Percentiles rank a stretch among this genome's conserved stretches.
phyloP scores from a whole-genome alignment of 2,888 invertebrate genomes.

The Drosophila villosipedis region DNA sequence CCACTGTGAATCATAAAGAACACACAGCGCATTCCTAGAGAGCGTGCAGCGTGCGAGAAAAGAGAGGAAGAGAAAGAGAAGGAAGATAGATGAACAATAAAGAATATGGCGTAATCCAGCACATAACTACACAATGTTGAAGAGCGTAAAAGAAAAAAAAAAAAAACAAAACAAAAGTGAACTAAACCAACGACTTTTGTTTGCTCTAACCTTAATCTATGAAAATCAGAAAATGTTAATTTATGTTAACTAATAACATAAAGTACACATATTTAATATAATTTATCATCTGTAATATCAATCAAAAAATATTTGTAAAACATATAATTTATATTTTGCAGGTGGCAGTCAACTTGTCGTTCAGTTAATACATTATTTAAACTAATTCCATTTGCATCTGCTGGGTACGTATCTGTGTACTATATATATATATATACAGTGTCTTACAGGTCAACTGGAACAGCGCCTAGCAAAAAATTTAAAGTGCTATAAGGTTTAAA shows the following conservation, averaged over 20 bases:
- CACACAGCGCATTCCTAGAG: background rate
- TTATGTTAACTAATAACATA: background rate
- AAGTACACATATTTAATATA: background rate
- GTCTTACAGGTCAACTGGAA: too few relatives aligned
- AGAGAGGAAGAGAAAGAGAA: background rate
- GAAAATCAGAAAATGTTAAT: background rate
- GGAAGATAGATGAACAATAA: background rate
- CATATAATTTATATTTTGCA: slow-evolving; percentile 17
- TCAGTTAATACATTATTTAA: slow-evolving; percentile 29
- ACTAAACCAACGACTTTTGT: slow-evolving; percentile 14
- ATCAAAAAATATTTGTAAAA: background rate
- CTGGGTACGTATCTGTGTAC: slow-evolving; percentile 27
- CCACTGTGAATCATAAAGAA: slow-evolving; percentile 34
- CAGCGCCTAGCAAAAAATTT: too few relatives aligned
- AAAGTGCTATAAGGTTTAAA: too few relatives aligned
- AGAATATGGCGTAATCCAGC: slow-evolving; percentile 48
- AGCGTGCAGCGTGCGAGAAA: background rate
- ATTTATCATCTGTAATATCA: background rate
- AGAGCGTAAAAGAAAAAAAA: slow-evolving; percentile 9
- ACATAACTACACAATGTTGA: slow-evolving; percentile 8
- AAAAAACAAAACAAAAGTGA: background rate
- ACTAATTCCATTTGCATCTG: slow-evolving; percentile 9
- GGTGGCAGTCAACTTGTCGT: slow-evolving; percentile 34
- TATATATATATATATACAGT: background rate
- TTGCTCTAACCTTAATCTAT: slow-evolving; percentile 22